Percentiles rank a stretch among this genome's conserved stretches.
Evolutionary conservation across 2,888 invertebrate species (phyloP).

Genomic region (Seira ritae): DNA sequence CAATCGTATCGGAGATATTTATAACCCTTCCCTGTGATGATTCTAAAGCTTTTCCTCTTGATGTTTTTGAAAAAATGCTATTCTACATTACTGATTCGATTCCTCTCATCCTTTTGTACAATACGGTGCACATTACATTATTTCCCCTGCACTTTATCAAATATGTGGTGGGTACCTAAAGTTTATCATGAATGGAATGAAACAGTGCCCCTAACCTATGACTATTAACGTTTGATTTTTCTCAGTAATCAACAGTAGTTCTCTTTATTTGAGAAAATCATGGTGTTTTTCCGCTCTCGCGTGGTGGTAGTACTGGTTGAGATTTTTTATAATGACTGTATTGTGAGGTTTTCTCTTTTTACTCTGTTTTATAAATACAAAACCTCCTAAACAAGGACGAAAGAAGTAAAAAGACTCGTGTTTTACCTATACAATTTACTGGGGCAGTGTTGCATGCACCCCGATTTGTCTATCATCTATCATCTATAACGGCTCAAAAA

Average conservation of each 20-base stretch:
- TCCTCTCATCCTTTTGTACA: neutral
- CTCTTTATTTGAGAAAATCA: too few relatives aligned
- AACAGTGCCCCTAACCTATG: neutral
- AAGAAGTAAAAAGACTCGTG: neutral
- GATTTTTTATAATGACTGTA: neutral
- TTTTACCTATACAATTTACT: neutral
- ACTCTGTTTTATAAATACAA: too few relatives aligned
- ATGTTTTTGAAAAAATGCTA: neutral
- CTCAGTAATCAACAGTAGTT: too few relatives aligned
- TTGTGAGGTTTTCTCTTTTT: neutral
- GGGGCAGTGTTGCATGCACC: neutral
- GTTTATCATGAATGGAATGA: neutral
- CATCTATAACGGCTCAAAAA: neutral
- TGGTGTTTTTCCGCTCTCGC: too few relatives aligned
- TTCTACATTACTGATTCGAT: neutral
- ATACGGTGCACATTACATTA: constrained; percentile 5
- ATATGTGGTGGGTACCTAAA: neutral
- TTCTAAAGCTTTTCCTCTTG: neutral
- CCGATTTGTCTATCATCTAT: neutral
- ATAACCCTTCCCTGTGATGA: too few relatives aligned
- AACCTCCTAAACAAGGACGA: too few relatives aligned
- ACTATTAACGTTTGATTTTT: neutral
- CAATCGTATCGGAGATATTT: neutral
- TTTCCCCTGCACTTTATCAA: constrained; percentile 1
- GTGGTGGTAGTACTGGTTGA: too few relatives aligned